phyloP scores from a whole-genome alignment of 2,797 vertebrate genomes.

The Craterocephalus amniculus region DNA sequence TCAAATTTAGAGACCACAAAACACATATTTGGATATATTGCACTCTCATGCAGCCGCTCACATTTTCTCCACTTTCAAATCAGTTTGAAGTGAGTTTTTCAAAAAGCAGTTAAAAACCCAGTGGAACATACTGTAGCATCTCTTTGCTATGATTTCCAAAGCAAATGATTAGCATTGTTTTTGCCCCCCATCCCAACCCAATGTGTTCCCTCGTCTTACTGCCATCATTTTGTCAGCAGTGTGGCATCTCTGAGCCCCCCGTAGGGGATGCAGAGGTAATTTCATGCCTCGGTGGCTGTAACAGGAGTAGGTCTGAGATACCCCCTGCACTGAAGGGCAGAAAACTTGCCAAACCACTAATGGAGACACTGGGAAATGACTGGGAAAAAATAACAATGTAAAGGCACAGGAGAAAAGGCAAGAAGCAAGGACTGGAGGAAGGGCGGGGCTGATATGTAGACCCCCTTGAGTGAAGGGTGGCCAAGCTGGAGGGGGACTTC shows the following conservation, averaged over 20 bases:
- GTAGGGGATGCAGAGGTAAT: conserved; percentile 56
- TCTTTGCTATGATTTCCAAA: background rate
- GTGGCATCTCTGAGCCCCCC: conserved; percentile 23
- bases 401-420: conserved; percentile 21
- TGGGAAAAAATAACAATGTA: conserved; percentile 28
- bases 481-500: conserved; percentile 12
- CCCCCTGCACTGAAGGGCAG: conserved; percentile 25
- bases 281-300: conserved; percentile 66
- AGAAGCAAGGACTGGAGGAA: conserved; percentile 1
- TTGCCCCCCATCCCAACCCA: background rate
- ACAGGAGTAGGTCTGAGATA: conserved; percentile 42
- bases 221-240: conserved; percentile 28
- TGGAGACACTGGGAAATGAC: conserved; percentile 39
- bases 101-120: background rate
- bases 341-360: conserved; percentile 32
- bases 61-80: background rate
- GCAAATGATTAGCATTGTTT: conserved; percentile 18
- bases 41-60: background rate
- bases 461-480: conserved; percentile 10
- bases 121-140: background rate
- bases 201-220: background rate
- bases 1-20: too few species aligned
- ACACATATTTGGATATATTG: too few species aligned
- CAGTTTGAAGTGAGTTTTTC: background rate
- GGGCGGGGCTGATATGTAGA: conserved; percentile 9